Conservation (phyloP, 92 coral and sea anemone genomes). For the Plumapathes pennacea region DNA sequence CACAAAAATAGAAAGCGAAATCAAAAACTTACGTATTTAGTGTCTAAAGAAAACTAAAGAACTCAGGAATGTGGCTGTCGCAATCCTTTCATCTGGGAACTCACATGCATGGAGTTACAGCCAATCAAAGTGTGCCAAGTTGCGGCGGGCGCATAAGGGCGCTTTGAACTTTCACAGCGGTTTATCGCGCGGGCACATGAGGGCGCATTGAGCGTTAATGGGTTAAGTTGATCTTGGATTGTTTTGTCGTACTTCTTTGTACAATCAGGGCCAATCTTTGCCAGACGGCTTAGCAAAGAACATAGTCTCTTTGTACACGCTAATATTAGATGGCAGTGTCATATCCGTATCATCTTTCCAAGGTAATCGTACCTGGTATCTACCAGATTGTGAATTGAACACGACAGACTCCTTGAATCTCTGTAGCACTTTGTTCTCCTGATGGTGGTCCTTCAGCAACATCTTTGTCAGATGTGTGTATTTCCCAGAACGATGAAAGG, state of each 20-base stretch:
- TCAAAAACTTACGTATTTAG: constrained; percentile 2
- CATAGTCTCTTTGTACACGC: constrained; percentile 1
- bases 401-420: constrained; percentile 3
- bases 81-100: too few species aligned
- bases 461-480: not conserved
- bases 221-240: too few species aligned
- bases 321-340: constrained; percentile 3
- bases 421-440: constrained; percentile 5
- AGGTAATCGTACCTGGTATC: constrained; percentile 5
- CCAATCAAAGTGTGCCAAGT: constrained; percentile 9
- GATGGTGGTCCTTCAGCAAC: not conserved
- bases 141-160: too few species aligned
- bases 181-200: not conserved
- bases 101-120: too few species aligned
- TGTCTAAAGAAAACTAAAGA: constrained; percentile 32
- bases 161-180: too few species aligned
- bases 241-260: too few species aligned
- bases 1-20: not conserved
- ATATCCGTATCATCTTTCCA: constrained; percentile 1
- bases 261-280: too few species aligned
- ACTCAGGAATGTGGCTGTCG: too few species aligned
- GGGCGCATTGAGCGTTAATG: constrained; percentile 15
- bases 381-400: constrained; percentile 1
- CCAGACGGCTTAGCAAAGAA: constrained; percentile 3
- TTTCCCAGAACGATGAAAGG: constrained; percentile 1